Conservation (phyloP, 2,113 vertebrate species). For the Aramus guarauna region DNA sequence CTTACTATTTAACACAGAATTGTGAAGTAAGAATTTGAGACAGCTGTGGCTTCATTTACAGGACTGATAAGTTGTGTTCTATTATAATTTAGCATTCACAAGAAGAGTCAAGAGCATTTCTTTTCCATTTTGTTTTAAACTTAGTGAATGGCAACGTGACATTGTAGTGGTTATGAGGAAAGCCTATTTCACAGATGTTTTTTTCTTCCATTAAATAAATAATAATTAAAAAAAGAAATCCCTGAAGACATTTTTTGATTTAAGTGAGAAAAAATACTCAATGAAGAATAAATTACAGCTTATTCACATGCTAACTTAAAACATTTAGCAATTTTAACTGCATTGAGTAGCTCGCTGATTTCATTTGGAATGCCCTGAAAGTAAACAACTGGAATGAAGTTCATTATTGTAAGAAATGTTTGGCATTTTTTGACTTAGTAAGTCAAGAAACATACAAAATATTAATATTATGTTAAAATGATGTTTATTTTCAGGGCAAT, state of each 20-base stretch:
- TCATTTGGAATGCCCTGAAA: background rate
- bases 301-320: background rate
- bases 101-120: constrained; percentile 9
- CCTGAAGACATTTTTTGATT: background rate
- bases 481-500: background rate
- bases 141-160: background rate
- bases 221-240: background rate
- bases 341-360: background rate
- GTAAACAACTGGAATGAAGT: background rate
- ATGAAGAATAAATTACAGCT: background rate
- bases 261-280: background rate
- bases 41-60: constrained; percentile 24
- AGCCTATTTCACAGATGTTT: background rate
- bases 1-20: constrained; percentile 5
- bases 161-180: background rate
- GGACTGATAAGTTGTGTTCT: background rate
- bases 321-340: background rate
- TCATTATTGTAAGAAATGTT: background rate
- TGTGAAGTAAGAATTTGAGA: constrained; percentile 42
- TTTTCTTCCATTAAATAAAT: background rate
- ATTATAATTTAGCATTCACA: background rate
- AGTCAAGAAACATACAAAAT: background rate
- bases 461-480: background rate
- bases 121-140: constrained; percentile 33
- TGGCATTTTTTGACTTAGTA: background rate